Conservation (phyloP, 2,888 invertebrate genomes). For the Phrixothrix hirtus region DNA sequence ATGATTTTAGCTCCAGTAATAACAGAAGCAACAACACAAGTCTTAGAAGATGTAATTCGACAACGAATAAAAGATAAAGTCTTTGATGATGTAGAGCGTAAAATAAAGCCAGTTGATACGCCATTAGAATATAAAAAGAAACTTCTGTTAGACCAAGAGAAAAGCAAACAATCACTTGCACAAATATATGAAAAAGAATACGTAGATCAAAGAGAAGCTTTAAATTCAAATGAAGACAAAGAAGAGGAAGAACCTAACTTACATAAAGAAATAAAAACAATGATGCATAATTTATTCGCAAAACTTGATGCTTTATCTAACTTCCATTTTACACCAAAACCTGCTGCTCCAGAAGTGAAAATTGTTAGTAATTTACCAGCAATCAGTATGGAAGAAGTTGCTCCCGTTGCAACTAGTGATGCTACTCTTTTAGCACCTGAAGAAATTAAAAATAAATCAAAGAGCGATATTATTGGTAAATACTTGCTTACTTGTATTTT, state of each 20-base stretch:
- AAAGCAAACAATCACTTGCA: slow-evolving; percentile 89
- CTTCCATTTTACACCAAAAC: slow-evolving; percentile 91
- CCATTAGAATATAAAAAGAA: slow-evolving; percentile 85
- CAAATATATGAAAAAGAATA: slow-evolving; percentile 93
- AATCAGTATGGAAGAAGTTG: slow-evolving; percentile 93
- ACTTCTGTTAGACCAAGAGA: slow-evolving; percentile 87
- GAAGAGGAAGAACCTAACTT: slow-evolving; percentile 71
- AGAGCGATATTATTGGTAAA: slow-evolving; percentile 61
- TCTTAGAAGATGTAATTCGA: slow-evolving; percentile 87
- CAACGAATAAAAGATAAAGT: slow-evolving; percentile 90
- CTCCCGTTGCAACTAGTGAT: slow-evolving; percentile 85
- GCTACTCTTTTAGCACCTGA: slow-evolving; percentile 88
- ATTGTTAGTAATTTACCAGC: slow-evolving; percentile 91
- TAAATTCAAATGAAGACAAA: slow-evolving; percentile 61
- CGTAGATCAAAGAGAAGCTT: slow-evolving; percentile 66
- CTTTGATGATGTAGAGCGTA: slow-evolving; percentile 91
- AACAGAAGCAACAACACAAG: slow-evolving; percentile 85
- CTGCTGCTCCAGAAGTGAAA: slow-evolving; percentile 82
- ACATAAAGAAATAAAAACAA: slow-evolving; percentile 75
- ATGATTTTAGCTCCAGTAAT: slow-evolving; percentile 75
- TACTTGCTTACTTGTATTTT: no score
- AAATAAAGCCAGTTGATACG: slow-evolving; percentile 81
- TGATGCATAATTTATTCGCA: slow-evolving; percentile 76
- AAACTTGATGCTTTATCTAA: slow-evolving; percentile 92
- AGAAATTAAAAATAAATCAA: slow-evolving; percentile 71